phyloP scores from a whole-genome alignment of 1,140 invertebrate genomes.

The Hypothenemus hampei region DNA sequence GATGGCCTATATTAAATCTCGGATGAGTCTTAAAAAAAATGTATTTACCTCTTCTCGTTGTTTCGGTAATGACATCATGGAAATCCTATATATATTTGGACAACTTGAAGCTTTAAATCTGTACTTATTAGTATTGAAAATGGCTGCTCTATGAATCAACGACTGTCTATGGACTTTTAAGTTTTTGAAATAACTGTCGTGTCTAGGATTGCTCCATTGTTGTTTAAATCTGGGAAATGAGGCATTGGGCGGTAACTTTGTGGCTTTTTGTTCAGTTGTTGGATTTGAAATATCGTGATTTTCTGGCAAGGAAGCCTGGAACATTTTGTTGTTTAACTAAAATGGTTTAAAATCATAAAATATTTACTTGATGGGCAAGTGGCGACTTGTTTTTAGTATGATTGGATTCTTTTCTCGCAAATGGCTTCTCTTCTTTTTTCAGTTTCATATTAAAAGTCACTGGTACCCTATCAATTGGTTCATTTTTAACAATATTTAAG shows the following conservation, averaged over 20 bases:
- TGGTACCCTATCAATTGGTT: slow-evolving; percentile 46
- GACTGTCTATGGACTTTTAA: slow-evolving; percentile 73
- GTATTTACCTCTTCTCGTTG: slow-evolving; percentile 62
- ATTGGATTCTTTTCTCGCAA: too few relatives aligned
- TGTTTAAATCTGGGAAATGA: slow-evolving; percentile 53
- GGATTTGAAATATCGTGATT: slow-evolving; percentile 19
- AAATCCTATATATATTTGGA: slow-evolving; percentile 85
- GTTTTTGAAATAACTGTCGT: slow-evolving; percentile 68
- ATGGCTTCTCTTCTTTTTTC: slow-evolving; percentile 45
- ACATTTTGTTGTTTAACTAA: neutral
- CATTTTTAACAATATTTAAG: slow-evolving; percentile 44
- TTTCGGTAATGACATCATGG: slow-evolving; percentile 78
- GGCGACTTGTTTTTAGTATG: slow-evolving; percentile 8
- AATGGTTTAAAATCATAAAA: neutral
- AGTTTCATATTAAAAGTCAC: slow-evolving; percentile 59
- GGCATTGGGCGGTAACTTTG: slow-evolving; percentile 8
- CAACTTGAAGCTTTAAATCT: slow-evolving; percentile 80
- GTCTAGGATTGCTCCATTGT: slow-evolving; percentile 44
- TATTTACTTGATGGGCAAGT: slow-evolving; percentile 30
- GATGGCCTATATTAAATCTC: neutral
- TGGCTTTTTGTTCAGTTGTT: too few relatives aligned
- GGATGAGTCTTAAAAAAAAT: neutral
- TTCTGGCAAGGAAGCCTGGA: slow-evolving; percentile 34
- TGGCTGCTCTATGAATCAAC: slow-evolving; percentile 71
- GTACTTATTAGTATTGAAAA: slow-evolving; percentile 75